Evolutionary conservation across 2,113 vertebrate genomes (phyloP), one percentile per base, ranked within the genome.

Genomic region (Perognathus longimembris): DNA sequence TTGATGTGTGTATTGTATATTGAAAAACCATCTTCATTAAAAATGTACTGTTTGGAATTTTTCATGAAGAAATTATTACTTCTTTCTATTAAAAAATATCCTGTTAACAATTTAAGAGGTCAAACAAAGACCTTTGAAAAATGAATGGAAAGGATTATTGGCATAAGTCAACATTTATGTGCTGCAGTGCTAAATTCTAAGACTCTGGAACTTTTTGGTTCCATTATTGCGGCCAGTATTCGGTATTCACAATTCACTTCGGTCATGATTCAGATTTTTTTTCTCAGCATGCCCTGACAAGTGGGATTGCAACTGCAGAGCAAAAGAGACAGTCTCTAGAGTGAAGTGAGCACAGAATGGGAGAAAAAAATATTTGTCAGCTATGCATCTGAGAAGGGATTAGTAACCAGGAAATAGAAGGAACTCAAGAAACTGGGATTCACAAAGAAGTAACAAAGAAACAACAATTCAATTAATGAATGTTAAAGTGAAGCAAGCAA

Each of bases 41-140:
- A 21, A 50, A 67, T 34, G 1, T 50, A 50, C 32, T 21, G 38
- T n/a, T 30, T n/a, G 61, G 63, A 45, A 82, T 50, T 17, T 32
- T 42, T 66, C 21, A 83, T 1, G 6, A 64, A 67, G 38, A 50
- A 82, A 20, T 67, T 59, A 54, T 32, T 66, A 66, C 63, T 8
- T 66, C 7, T 45, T 7, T 67, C 38, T 70, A 28, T 30, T 59
- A 74, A 87, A 77, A 74, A 91, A 61, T 54, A 54, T 69, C 0
- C 6, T 79, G 30, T 30, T 79, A 78, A 75, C 10, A 91, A 77
- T 73, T 80, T 86, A 73, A 84, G 74, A 85, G 67, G 15, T 91
- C 34, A 91, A 38, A 11, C 69, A 75, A 63, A 9, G 69, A 88
- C 7, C 14, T 8, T 15, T 70, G 30, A 69, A 67, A 91, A 83